Evolutionary conservation across 2,797 vertebrate species (phyloP).

Genomic region (Falco berigora): DNA sequence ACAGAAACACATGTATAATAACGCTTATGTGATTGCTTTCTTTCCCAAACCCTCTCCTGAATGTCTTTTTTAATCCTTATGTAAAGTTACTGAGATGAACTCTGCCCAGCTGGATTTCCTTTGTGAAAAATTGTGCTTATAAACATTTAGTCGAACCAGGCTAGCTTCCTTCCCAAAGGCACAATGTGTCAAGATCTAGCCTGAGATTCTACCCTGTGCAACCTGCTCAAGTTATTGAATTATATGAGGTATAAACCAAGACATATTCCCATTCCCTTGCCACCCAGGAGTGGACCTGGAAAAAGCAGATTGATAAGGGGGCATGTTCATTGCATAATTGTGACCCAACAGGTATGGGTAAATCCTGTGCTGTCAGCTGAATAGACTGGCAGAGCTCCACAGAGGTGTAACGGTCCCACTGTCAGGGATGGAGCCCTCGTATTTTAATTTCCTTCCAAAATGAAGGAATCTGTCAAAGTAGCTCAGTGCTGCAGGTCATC

Average conservation of each 20-base stretch:
- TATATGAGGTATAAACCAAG: not conserved
- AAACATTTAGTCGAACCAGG: not conserved
- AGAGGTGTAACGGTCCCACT: accelerated
- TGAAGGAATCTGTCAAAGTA: not conserved
- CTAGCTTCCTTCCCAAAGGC: not conserved
- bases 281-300: not conserved
- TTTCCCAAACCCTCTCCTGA: not conserved
- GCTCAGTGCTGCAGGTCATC: not conserved
- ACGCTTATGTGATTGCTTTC: not conserved
- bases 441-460: not conserved
- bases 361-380: not conserved
- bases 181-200: not conserved
- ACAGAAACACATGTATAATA: not conserved
- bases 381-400: not conserved
- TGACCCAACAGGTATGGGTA: accelerated
- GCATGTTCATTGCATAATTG: not conserved
- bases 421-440: not conserved
- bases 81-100: not conserved
- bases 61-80: not conserved
- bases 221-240: not conserved
- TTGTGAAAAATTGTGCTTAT: not conserved
- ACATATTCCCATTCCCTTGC: not conserved
- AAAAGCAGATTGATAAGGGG: not conserved
- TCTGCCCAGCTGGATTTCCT: not conserved
- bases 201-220: not conserved